Base-by-base conservation (phyloP, 2,113 vertebrate species). In the Trogon melanurus region DNA sequence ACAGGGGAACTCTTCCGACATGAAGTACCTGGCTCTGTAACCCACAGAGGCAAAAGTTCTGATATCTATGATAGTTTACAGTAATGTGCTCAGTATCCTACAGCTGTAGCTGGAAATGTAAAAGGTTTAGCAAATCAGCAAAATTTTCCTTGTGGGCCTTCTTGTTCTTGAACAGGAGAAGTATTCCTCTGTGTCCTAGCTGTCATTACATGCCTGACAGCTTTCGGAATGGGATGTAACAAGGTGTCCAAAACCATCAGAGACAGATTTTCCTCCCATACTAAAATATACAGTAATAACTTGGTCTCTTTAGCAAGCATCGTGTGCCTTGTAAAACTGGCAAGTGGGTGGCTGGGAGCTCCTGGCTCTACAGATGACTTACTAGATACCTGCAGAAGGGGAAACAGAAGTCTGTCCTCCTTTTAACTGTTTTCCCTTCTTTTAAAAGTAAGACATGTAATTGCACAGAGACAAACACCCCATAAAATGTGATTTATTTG, bases 191-290 rank as follows among this genome's bases (percentile, higher is more conserved):
- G 95, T 91, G 93, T 86, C 93, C 92, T 84, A 78, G 85, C 89
- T 98, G 97, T 98, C 98, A 96, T 97, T 94, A 91, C 72, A 90
- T 97, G 88, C 94, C 97, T 98, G 98, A 98, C 98, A 98, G 98
- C 85, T 98, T 98, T 96, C 27, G 26, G 93, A 98, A 98, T 98
- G 94, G 91, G 79, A 95, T 96, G 11, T 98, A 98, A 98, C 97
- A 98, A 98, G 97, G 85, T 98, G 95, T 96, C 96, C 95, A 85
- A 90, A 98, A 88, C 84, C 95, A 95, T 96, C 11, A 16, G 92
- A 97, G 83, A 66, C 75, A 94, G 79, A 85, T 97, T 89, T 96
- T 95, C 38, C 56, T 97, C 75, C 76, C 0, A 1, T 47, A 89
- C 65, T 91, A 74, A 97, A 97, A 98, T 93, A 93, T 50, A 89